Conservation (phyloP, 2,888 invertebrate genomes). For the Lucinisca nassula region DNA sequence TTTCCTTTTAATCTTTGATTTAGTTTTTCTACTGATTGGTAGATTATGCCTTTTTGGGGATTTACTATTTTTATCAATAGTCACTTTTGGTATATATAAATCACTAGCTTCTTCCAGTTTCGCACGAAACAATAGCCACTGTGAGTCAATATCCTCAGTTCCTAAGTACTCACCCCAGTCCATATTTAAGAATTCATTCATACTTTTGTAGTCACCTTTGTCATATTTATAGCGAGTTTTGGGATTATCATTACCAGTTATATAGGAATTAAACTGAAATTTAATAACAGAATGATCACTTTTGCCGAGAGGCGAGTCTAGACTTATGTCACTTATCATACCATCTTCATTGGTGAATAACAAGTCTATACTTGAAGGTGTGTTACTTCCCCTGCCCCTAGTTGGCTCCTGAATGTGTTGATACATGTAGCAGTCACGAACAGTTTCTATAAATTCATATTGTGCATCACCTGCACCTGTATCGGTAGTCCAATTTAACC, state of each 20-base stretch:
- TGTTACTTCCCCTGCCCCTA: slow-evolving; percentile 19
- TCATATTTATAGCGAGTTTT: neutral
- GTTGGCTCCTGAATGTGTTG: slow-evolving; percentile 39
- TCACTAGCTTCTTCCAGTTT: neutral
- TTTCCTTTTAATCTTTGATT: neutral
- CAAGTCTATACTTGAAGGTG: slow-evolving; percentile 18
- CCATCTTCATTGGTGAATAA: slow-evolving; percentile 35
- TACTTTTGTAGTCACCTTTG: neutral
- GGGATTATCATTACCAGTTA: neutral
- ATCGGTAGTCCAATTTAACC: neutral
- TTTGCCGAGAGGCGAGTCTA: slow-evolving; percentile 29
- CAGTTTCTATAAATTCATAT: slow-evolving; percentile 30
- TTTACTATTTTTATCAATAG: neutral
- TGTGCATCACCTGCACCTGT: neutral
- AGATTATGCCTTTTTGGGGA: neutral
- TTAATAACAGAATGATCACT: slow-evolving; percentile 40
- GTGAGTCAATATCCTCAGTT: neutral
- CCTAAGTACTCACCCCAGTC: neutral
- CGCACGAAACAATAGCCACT: neutral
- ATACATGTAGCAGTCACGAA: slow-evolving; percentile 33
- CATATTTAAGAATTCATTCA: neutral
- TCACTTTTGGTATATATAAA: neutral
- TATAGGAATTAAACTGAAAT: slow-evolving; percentile 16
- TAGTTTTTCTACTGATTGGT: neutral
- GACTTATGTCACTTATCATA: slow-evolving; percentile 22